phyloP scores from a whole-genome alignment of 1,140 invertebrate species.

The Stegodyphus mimosarum region DNA sequence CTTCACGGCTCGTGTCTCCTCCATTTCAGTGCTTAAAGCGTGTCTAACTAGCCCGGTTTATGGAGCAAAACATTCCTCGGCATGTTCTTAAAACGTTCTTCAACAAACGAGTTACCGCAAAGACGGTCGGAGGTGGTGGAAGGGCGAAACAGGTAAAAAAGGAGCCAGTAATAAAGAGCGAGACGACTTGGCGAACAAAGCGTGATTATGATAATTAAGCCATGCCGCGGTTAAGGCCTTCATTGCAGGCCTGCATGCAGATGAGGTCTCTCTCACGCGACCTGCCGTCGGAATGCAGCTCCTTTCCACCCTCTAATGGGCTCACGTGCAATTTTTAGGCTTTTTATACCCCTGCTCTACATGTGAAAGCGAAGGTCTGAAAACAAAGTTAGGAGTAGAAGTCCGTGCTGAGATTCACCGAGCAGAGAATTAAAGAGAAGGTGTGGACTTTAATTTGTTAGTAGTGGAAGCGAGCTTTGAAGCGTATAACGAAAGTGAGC shows the following conservation, averaged over 20 bases:
- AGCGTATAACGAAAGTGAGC: no score
- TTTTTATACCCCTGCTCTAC: neutral
- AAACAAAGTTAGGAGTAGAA: neutral
- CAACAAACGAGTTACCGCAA: no score
- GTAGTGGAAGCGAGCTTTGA: no score
- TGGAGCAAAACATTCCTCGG: no score
- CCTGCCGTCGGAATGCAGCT: neutral
- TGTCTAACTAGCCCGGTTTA: no score
- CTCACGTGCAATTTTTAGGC: neutral
- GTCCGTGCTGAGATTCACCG: neutral
- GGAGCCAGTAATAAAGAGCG: neutral
- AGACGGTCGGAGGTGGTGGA: neutral
- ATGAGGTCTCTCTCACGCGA: neutral
- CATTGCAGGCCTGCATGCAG: neutral
- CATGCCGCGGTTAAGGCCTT: neutral
- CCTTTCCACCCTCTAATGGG: neutral
- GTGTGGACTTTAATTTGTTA: neutral
- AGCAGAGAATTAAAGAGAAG: neutral
- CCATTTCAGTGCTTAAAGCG: no score
- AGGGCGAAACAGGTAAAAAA: neutral
- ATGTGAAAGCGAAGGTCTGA: neutral
- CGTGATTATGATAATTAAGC: slow-evolving; percentile 2
- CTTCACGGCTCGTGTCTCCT: no score
- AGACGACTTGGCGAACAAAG: neutral
- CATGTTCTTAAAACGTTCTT: no score